phyloP scores from a whole-genome alignment of 2,888 invertebrate species.

The Cristatella mucedo region DNA sequence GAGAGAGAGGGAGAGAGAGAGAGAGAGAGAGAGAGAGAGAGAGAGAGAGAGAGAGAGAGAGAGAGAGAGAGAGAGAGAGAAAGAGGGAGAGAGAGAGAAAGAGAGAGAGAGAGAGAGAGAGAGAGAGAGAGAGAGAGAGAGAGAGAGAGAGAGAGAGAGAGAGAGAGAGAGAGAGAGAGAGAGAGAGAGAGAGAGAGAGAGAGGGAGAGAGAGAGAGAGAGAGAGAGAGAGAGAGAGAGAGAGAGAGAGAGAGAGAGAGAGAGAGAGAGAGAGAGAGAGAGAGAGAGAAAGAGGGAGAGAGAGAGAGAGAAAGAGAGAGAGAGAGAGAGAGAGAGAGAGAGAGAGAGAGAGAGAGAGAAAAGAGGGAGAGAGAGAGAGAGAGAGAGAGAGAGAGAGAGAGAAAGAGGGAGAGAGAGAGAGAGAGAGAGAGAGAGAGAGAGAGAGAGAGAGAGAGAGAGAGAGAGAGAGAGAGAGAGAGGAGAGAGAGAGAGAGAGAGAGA shows the following conservation, averaged over 20 bases:
- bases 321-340: no score
- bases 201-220: slow-evolving; percentile 1
- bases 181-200: slow-evolving; percentile 1
- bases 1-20: slow-evolving; percentile 5
- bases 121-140: not conserved
- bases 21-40: not conserved
- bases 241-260: not conserved
- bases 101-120: not conserved
- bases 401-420: no score
- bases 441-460: no score
- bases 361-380: no score
- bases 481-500: no score
- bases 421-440: no score
- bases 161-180: slow-evolving; percentile 1
- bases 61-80: slow-evolving; percentile 8
- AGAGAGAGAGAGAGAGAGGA: no score
- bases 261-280: not conserved
- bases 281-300: not conserved
- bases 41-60: not conserved
- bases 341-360: no score
- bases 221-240: slow-evolving; percentile 1
- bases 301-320: not conserved
- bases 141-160: not conserved
- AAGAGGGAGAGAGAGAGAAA: slow-evolving; percentile 2
- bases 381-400: no score